Percentiles rank a stretch among this genome's conserved stretches.
These are phyloP conservation scores for Epistrophella euchroma DNA, from an alignment of 2,888 invertebrate genomes.

Conservation along the genomic window DNA sequence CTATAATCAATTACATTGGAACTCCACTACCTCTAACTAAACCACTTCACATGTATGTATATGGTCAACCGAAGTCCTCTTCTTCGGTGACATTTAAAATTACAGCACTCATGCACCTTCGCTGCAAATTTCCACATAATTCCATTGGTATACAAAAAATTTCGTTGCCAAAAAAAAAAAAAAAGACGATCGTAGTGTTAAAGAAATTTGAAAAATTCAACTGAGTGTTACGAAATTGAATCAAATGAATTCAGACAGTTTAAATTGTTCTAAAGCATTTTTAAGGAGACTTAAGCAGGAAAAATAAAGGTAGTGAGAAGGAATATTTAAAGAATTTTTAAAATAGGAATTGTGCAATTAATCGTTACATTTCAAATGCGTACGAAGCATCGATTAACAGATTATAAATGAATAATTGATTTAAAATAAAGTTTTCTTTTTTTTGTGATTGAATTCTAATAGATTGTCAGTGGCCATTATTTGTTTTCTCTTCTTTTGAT, in stretches of 20 bases:
- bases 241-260: conserved; percentile 9
- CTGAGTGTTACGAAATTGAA: conserved; percentile 55
- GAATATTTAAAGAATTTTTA: background rate
- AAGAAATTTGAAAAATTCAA: conserved; percentile 34
- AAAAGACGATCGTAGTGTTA: conserved; percentile 13
- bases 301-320: background rate
- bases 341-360: conserved; percentile 3
- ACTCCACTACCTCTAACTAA: background rate
- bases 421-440: background rate
- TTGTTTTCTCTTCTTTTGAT: too few species aligned
- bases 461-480: too few species aligned
- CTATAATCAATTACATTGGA: conserved; percentile 38
- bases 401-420: background rate
- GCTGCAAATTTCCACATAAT: conserved; percentile 13
- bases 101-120: conserved; percentile 16
- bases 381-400: background rate
- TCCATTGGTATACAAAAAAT: background rate
- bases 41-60: background rate
- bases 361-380: background rate
- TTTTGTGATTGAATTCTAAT: too few species aligned
- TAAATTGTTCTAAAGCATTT: background rate
- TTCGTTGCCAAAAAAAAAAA: background rate
- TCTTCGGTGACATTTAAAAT: conserved; percentile 28
- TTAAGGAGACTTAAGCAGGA: background rate
- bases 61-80: background rate